Evolutionary conservation across 1,140 invertebrate species (phyloP), one percentile per base, ranked within the genome.

Genomic region (Drosophila lacertosa): DNA sequence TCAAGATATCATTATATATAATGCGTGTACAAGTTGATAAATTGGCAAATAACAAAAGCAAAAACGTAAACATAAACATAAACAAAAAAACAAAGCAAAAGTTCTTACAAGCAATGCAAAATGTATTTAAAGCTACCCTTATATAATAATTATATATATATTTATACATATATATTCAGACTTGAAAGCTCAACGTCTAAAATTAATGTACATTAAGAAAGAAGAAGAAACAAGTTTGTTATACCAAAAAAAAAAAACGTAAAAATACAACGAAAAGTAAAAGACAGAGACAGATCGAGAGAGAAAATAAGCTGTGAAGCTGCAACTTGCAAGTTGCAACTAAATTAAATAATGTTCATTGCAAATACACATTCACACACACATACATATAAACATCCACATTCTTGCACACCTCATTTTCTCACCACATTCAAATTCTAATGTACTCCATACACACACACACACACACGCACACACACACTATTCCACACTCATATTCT

Each of bases 1-100:
- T 80, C 86, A 77, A 91, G 82, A 89, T 77, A 91, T 65, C 89
- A 91, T 91, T 91, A 91, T 90, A 90, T 89, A 84, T 81, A 88
- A 91, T 91, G 89, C 89, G 89, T 90, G 89, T 89, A 86, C 71
- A 90, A 86, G 71, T 77, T 76, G 68, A 88, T 70, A 54, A 53
- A 74, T 67, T 62, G 39, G 66, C 65, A 60, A 54, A 60, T 15
- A 39, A 20, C 35, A 32, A 22, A 4, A 22, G 4, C 5, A 26
- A 6, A 7, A 29, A 29, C 6, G 0, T 0, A 29, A 29, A 29
- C 6, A 2, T 7, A 29, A 29, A 29, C 24, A 26, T 6, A 26
- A 26, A 6, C 26, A 29, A 9, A 29, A 29, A 29, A 29, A 4
- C 26, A 29, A 29, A 29, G 26, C 6, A 29, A 29, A 29, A 29